These are phyloP conservation scores for Drosophila rhopaloa DNA, from an alignment of 1,140 invertebrate genomes.

Conservation along the genomic window DNA sequence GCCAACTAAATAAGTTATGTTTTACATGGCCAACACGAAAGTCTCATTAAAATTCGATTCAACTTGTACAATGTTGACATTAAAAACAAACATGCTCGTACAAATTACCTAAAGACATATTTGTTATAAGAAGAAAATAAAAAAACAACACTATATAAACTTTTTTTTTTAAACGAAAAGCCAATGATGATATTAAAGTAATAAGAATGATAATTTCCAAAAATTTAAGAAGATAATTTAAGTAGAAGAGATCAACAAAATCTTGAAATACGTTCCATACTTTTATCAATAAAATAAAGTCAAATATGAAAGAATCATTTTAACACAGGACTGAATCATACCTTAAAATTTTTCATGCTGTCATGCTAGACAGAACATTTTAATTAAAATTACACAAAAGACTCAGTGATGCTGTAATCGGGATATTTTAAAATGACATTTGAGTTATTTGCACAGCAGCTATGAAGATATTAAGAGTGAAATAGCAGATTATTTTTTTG, in stretches of 20 bases:
- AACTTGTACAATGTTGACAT: not conserved
- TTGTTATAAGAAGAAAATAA: not conserved
- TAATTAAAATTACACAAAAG: slow-evolving; percentile 32
- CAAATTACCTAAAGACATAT: slow-evolving; percentile 1
- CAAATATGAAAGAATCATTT: too few species aligned
- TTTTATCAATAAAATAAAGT: too few species aligned
- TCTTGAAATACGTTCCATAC: too few species aligned
- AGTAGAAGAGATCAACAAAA: too few species aligned
- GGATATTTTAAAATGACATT: slow-evolving; percentile 23
- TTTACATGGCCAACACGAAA: slow-evolving; percentile 8
- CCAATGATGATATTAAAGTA: too few species aligned
- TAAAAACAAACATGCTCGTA: not conserved
- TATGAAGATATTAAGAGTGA: slow-evolving; percentile 18
- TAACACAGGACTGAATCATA: not conserved
- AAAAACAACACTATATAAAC: too few species aligned
- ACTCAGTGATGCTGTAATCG: slow-evolving; percentile 6
- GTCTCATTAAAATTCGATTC: slow-evolving; percentile 31
- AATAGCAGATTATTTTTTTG: slow-evolving; percentile 20
- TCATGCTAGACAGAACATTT: slow-evolving; percentile 10
- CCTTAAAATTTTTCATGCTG: not conserved
- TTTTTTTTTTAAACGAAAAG: too few species aligned
- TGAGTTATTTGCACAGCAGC: slow-evolving; percentile 24
- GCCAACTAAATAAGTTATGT: slow-evolving; percentile 36
- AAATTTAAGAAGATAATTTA: too few species aligned
- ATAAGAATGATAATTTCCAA: too few species aligned